These are phyloP conservation scores for Mesocentrotus franciscanus DNA, from an alignment of 53 echinoderm and acorn worm species.

Conservation along the genomic window DNA sequence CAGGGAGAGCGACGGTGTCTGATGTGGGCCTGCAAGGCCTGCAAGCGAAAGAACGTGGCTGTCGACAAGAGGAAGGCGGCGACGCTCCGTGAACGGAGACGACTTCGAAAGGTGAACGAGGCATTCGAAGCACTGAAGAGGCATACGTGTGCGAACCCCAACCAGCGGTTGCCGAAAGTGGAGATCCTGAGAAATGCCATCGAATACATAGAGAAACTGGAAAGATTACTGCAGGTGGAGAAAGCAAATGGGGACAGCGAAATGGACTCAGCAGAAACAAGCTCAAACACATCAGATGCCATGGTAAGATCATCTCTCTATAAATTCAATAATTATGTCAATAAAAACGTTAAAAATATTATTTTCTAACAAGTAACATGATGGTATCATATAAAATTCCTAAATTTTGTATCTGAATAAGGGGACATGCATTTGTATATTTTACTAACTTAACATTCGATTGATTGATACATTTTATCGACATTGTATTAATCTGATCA, in stretches of 20 bases:
- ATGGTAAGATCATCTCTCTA: conserved; percentile 80
- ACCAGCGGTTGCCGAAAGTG: conserved; percentile 95
- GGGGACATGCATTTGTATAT: too few relatives aligned
- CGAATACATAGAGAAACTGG: conserved; percentile 98
- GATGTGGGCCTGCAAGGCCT: conserved; percentile 99
- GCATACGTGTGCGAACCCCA: conserved; percentile 95
- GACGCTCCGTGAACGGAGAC: conserved; percentile 90
- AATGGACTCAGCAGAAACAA: conserved; percentile 95
- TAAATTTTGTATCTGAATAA: too few relatives aligned
- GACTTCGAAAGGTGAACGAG: conserved; percentile 96
- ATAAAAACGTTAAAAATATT: background rate
- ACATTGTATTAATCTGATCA: too few relatives aligned
- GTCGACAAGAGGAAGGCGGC: conserved; percentile 99
- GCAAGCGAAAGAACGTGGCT: conserved; percentile 96
- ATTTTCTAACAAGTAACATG: too few relatives aligned
- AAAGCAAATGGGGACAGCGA: conserved; percentile 92
- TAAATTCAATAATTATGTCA: background rate
- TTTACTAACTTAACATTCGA: too few relatives aligned
- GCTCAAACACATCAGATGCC: conserved; percentile 97
- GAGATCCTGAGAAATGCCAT: conserved; percentile 98
- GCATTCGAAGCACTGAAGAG: conserved; percentile 97
- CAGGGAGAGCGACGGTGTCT: conserved; percentile 95
- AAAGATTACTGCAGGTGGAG: conserved; percentile 94
- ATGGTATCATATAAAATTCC: too few relatives aligned
- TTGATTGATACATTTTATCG: too few relatives aligned